These are phyloP conservation scores for Idaea biselata DNA, from an alignment of 2,888 invertebrate species.

Conservation along the genomic window DNA sequence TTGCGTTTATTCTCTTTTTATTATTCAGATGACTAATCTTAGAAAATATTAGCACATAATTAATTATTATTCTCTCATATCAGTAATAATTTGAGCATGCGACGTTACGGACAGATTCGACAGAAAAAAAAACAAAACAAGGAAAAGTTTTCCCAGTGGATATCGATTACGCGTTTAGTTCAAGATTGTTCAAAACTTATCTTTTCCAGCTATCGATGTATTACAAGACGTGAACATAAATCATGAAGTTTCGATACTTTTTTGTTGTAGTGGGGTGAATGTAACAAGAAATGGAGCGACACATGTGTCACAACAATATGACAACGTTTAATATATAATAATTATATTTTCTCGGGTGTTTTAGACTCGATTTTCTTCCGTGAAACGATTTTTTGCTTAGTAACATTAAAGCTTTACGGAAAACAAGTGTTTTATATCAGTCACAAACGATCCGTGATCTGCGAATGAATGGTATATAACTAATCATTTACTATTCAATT, in stretches of 20 bases:
- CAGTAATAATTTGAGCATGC: conserved; percentile 23
- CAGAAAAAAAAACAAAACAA: conserved; percentile 16
- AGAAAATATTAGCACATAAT: too few relatives aligned
- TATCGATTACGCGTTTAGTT: background rate
- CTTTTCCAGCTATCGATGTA: background rate
- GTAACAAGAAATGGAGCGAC: conserved; percentile 16
- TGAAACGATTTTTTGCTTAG: background rate
- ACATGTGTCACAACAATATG: conserved; percentile 22
- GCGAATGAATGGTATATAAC: too few relatives aligned
- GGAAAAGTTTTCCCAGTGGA: background rate
- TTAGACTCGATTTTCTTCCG: conserved; percentile 4
- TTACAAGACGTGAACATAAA: background rate
- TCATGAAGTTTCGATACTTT: conserved; percentile 7
- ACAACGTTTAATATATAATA: conserved; percentile 13
- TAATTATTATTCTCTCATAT: conserved; percentile 11
- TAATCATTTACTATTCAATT: too few relatives aligned
- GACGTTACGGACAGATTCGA: conserved; percentile 21
- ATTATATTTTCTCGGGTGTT: conserved; percentile 13
- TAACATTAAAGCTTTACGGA: too few relatives aligned
- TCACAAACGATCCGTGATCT: too few relatives aligned
- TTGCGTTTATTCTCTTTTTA: too few relatives aligned
- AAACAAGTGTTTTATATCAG: too few relatives aligned
- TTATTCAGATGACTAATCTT: too few relatives aligned
- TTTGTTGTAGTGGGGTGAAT: conserved; percentile 12
- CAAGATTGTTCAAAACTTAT: background rate